These are phyloP conservation scores for Mesodorylaimus sp. DNA, from an alignment of 2,888 invertebrate species.

Conservation along the genomic window DNA sequence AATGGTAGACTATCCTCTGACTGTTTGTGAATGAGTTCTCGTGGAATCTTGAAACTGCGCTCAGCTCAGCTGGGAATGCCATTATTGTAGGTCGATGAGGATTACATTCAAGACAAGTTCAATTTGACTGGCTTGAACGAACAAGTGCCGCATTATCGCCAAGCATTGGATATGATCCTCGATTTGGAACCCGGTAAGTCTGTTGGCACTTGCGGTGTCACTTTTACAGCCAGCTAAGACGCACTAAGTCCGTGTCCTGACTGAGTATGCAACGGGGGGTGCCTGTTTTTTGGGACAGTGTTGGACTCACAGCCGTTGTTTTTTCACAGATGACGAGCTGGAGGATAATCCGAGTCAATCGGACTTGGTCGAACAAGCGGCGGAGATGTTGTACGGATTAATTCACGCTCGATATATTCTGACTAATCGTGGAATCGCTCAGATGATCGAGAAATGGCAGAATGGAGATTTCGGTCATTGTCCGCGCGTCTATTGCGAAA, in stretches of 20 bases:
- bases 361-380: constrained; percentile 95
- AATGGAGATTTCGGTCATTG: constrained; percentile 96
- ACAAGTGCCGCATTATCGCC: constrained; percentile 97
- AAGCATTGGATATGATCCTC: constrained; percentile 96
- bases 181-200: constrained; percentile 82
- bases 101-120: constrained; percentile 99
- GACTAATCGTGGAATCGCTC: constrained; percentile 92
- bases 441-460: constrained; percentile 96
- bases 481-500: constrained; percentile 95
- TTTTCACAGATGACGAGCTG: constrained; percentile 70
- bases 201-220: too few relatives aligned
- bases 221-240: too few relatives aligned
- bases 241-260: too few relatives aligned
- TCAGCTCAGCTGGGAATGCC: too few relatives aligned
- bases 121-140: constrained; percentile 97
- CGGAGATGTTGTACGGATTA: constrained; percentile 95
- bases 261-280: too few relatives aligned
- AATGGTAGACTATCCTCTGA: too few relatives aligned
- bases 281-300: too few relatives aligned
- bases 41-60: too few relatives aligned
- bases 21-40: too few relatives aligned
- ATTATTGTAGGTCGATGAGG: constrained; percentile 93
- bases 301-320: constrained; percentile 5
- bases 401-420: constrained; percentile 98
- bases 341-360: constrained; percentile 97